Base-by-base conservation (phyloP, 37 sponge, comb jelly and placozoan genomes). In the Ephydatia muelleri region DNA sequence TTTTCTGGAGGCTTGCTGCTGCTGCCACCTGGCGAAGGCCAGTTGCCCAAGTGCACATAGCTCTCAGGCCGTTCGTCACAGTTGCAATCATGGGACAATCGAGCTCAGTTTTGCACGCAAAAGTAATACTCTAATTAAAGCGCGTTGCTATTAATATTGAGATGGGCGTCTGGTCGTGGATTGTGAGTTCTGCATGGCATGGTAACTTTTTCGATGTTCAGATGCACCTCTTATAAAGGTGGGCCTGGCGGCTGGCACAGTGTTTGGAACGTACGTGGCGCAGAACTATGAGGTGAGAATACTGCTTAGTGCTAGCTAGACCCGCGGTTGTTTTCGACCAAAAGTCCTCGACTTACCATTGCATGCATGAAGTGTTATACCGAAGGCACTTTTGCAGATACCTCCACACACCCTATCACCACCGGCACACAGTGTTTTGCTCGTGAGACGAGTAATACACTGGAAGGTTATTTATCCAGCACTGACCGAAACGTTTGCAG, bases 251-350 rank as follows among this genome's bases (percentile, higher is more conserved):
- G 32, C 84, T 38, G 92, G 92, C 21, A 80, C 80, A 0, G 76
- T 87, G 23, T 79, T 79, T 75, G 92, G 92, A 8, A 38, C 87
- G 1, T 91, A 91, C 47, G 30, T 91, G 32, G 88, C 92, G 9
- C 92, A 91, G 70, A 91, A 91, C 81, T 91, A 91, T 64, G 34
- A 86, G 80, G 91, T 86, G 32, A 3, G 32, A 34, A 9, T 16
- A 13, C 13, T 13, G 8, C 6, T 12, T 11, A 33, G 5, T 16
- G 76, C 38, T 28, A 38, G 0, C 27, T 72, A 23, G 16, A 27
- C 13, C 73, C 26, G 13, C 40, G 8, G 13, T 40, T 75, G 6
- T 9, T 9, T 23, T 75, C 25, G 35, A 37, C 43, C 21, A 8
- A 9, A 12, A 30, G 22, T 31, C 43, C 12, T 13, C 38, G 25